phyloP scores from a whole-genome alignment of 2,113 vertebrate species.

The Ailuropoda melanoleuca region DNA sequence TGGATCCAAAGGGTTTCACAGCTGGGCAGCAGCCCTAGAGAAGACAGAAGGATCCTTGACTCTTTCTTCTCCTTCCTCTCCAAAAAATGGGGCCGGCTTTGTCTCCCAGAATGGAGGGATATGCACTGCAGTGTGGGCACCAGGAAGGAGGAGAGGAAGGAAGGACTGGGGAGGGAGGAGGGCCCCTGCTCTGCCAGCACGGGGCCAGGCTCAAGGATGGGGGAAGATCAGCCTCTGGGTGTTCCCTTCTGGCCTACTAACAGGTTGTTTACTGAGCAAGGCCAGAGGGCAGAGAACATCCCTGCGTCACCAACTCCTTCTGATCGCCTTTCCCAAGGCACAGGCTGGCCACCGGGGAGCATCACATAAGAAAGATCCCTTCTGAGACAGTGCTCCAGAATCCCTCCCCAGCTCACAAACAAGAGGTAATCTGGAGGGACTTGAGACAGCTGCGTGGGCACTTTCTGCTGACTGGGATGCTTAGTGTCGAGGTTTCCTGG shows the following conservation, averaged over 20 bases:
- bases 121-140: constrained; percentile 24
- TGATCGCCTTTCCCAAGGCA: constrained; percentile 29
- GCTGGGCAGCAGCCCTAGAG: neutral
- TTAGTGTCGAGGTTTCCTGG: constrained; percentile 10
- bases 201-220: neutral
- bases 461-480: constrained; percentile 53
- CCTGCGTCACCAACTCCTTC: constrained; percentile 70
- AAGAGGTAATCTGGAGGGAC: constrained; percentile 60
- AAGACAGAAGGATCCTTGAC: constrained; percentile 28
- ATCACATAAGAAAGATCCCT: neutral
- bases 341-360: constrained; percentile 19
- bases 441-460: constrained; percentile 44
- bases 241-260: constrained; percentile 29
- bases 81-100: neutral
- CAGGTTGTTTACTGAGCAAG: constrained; percentile 78
- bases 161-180: neutral
- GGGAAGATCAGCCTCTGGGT: neutral
- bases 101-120: constrained; percentile 26
- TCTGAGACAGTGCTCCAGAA: neutral
- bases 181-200: neutral
- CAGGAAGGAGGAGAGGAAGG: neutral
- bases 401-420: constrained; percentile 66
- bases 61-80: neutral
- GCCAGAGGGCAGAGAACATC: constrained; percentile 63
- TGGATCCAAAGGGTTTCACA: neutral